Conservation (phyloP, 2,888 invertebrate species). For the Coelogynopora nodosa region DNA sequence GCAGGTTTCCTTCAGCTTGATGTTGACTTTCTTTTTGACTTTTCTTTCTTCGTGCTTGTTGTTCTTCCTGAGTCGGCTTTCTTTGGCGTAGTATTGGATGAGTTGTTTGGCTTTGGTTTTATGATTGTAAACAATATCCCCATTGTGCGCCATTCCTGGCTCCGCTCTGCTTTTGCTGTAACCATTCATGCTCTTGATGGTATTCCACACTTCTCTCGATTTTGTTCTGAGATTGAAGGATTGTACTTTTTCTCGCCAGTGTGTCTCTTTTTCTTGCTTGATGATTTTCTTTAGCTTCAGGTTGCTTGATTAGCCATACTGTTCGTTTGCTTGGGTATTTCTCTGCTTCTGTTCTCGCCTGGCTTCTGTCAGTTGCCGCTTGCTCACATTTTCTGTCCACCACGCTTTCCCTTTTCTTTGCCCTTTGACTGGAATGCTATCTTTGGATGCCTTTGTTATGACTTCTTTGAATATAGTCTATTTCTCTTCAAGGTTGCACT, state of each 20-base stretch:
- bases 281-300: background rate
- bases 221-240: background rate
- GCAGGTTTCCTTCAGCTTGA: background rate
- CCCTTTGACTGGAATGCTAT: background rate
- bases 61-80: background rate
- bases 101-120: background rate
- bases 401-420: background rate
- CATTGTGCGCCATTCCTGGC: background rate
- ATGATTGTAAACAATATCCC: background rate
- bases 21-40: background rate
- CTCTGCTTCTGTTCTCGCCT: slow-evolving; percentile 3
- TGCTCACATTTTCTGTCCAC: slow-evolving; percentile 11
- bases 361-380: background rate
- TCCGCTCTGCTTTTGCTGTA: background rate
- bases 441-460: background rate
- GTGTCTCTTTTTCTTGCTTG: background rate
- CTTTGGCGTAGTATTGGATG: background rate
- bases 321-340: background rate
- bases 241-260: background rate
- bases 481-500: background rate
- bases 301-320: background rate
- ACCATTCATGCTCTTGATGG: background rate
- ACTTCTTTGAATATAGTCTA: background rate
- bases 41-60: background rate
- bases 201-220: background rate